Base-by-base conservation (phyloP, 1,140 invertebrate genomes). In the Leptinotarsa undecemlineata region DNA sequence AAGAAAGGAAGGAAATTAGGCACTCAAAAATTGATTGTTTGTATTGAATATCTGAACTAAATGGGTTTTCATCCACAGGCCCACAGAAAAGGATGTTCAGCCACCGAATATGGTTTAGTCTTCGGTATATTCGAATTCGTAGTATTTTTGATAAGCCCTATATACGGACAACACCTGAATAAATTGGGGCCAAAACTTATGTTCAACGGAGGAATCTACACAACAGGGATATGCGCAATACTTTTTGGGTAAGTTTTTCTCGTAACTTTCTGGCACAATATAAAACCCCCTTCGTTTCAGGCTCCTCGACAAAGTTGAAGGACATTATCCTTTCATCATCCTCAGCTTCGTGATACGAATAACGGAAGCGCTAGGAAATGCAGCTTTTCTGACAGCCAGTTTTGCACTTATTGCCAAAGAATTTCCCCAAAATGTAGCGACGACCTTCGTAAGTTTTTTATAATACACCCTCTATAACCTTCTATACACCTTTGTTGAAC, bases 361-460 rank as follows among this genome's bases (percentile, higher is more conserved):
- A 74, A 84, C 96, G n/a, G 96, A 98, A 86, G 97, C 96, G 0
- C 86, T 96, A 86, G 96, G 96, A 23, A 95, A 96, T 81, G 95
- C 96, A 1, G 95, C 95, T 3, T 97, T 97, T 86, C 87, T 97
- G 3, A 98, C 96, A 3, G 94, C 96, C 1, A 93, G 92, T 78
- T 98, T 97, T 86, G 94, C 96, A 1, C 96, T 98, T 69, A 94
- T 97, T 64, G 95, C 96, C n/a, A 93, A 93, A 84, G 94, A 96
- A 86, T 98, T 98, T 87, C 95, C 96, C 1, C 88, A 95, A 71
- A 93, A 94, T 81, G 93, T 98, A 1, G 94, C 95, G 0, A 95
- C 94, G 1, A 95, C 95, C 77, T 96, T 98, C 87, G 95, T 96
- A 86, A 92, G 90, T 87, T 57, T 42, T 78, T 78, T 67, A 0